phyloP scores from a whole-genome alignment of 2,797 vertebrate species.

The Pempheris klunzingeri region DNA sequence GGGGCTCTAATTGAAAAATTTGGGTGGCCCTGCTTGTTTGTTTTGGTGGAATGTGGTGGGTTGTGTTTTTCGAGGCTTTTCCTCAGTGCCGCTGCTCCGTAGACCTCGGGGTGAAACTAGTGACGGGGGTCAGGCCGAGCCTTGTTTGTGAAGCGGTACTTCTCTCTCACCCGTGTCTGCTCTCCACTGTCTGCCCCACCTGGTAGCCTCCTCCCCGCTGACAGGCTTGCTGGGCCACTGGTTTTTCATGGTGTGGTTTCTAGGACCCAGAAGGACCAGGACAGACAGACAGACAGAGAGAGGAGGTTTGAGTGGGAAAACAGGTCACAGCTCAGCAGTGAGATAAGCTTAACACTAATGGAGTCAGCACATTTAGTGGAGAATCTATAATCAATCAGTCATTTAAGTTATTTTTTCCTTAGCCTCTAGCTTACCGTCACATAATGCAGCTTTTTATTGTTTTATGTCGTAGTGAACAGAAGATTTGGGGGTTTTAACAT shows the following conservation, averaged over 20 bases:
- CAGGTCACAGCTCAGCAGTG: background rate
- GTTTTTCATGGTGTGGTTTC: conserved; percentile 56
- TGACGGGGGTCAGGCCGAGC: conserved; percentile 62
- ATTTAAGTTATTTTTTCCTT: background rate
- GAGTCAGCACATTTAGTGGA: background rate
- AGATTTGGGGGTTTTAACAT: background rate
- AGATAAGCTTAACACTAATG: background rate
- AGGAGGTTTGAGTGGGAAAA: conserved; percentile 18
- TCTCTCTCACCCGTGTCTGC: conserved; percentile 55
- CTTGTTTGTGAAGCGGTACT: conserved; percentile 65
- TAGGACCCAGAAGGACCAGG: conserved; percentile 59
- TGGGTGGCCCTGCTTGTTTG: conserved; percentile 99
- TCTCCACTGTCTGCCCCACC: conserved; percentile 48
- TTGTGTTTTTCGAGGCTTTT: conserved; percentile 93
- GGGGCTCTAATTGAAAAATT: conserved; percentile 95
- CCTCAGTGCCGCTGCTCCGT: conserved; percentile 89
- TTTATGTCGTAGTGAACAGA: background rate
- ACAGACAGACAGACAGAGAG: conserved; percentile 37
- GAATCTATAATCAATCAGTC: background rate
- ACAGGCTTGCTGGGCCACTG: conserved; percentile 63
- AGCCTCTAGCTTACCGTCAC: too few relatives aligned
- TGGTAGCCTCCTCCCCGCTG: conserved; percentile 63
- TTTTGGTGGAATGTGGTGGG: conserved; percentile 94
- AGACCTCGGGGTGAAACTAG: conserved; percentile 81
- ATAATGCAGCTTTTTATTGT: background rate